Percentiles rank a stretch among this genome's conserved stretches.
Conservation (phyloP, 2,888 invertebrate genomes). For the Latheticus oryzae region DNA sequence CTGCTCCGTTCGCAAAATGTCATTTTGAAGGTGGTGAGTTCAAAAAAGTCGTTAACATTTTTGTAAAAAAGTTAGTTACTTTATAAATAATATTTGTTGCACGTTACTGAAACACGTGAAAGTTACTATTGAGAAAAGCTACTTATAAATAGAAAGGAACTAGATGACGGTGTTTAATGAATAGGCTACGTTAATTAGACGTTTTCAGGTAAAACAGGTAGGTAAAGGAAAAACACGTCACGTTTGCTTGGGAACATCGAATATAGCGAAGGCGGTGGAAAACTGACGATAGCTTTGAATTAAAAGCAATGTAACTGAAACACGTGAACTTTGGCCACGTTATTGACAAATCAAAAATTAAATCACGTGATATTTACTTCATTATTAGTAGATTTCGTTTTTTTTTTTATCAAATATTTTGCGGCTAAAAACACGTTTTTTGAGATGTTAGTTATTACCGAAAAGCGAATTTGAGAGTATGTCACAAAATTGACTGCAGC, state of each 20-base stretch:
- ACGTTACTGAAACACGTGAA: slow-evolving; percentile 26
- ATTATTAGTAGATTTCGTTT: no score
- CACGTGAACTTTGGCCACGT: slow-evolving; percentile 34
- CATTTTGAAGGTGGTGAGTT: no score
- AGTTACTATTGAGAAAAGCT: slow-evolving; percentile 5
- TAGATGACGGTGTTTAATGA: slow-evolving; percentile 15
- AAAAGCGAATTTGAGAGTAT: no score
- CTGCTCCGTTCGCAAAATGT: no score
- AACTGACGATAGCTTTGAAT: slow-evolving; percentile 8
- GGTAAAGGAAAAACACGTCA: slow-evolving; percentile 29
- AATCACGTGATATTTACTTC: slow-evolving; percentile 9
- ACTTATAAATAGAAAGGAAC: slow-evolving; percentile 11
- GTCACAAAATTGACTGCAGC: no score
- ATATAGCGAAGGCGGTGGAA: slow-evolving; percentile 14
- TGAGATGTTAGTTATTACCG: no score
- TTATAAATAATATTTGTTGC: slow-evolving; percentile 2
- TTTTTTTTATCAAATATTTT: slow-evolving; percentile 3
- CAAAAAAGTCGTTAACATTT: no score
- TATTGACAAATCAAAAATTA: slow-evolving; percentile 23
- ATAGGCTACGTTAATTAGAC: slow-evolving; percentile 12
- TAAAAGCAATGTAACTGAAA: no score
- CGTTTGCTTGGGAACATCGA: slow-evolving; percentile 13
- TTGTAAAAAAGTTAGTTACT: no score
- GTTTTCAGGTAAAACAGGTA: slow-evolving; percentile 9
- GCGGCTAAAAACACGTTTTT: no score